A percentile compares a stretch with the other conserved stretches of the same genome.
phyloP scores from a whole-genome alignment of 2,888 invertebrate genomes.

The Lutraria lutraria region DNA sequence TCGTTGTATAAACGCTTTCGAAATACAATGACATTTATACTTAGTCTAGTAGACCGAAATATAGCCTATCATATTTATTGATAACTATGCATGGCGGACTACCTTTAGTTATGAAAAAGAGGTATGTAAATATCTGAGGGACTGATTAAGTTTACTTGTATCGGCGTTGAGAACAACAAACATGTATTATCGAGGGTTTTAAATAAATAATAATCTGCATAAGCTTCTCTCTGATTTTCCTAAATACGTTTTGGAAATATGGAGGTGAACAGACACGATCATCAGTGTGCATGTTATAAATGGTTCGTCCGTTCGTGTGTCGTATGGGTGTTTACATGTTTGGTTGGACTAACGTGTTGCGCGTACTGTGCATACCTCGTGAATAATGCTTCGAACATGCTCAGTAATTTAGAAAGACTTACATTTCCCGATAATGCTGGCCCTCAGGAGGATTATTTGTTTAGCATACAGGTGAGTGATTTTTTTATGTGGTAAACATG shows the following conservation, averaged over 20 bases:
- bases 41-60: too few relatives aligned
- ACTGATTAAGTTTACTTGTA: not conserved
- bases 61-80: not conserved
- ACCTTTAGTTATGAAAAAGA: not conserved
- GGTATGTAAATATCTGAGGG: not conserved
- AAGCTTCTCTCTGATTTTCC: too few relatives aligned
- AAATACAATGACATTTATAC: too few relatives aligned
- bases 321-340: not conserved
- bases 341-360: not conserved
- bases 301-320: not conserved
- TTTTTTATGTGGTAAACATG: not conserved
- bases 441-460: not conserved
- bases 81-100: not conserved
- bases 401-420: not conserved
- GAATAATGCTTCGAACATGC: not conserved
- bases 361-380: conserved; percentile 12
- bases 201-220: too few relatives aligned
- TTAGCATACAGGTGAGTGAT: not conserved
- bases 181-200: not conserved
- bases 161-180: not conserved
- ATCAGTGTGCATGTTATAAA: not conserved
- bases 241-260: not conserved
- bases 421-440: not conserved
- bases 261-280: not conserved
- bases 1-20: too few relatives aligned